Conservation (phyloP, 2,888 invertebrate species). For the Cetonia aurata region DNA sequence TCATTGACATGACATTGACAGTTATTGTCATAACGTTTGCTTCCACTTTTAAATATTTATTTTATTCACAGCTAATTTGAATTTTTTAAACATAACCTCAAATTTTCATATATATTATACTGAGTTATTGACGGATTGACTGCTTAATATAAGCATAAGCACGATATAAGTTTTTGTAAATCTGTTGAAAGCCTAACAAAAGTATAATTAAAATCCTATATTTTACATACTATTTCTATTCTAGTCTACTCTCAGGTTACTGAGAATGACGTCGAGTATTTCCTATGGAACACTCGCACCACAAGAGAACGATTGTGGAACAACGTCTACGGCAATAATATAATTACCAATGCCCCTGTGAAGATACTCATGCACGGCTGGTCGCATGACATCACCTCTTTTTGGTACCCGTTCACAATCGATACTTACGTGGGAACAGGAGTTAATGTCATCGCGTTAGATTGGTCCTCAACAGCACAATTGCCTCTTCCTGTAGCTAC, state of each 20-base stretch:
- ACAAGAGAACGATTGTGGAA: constrained; percentile 25
- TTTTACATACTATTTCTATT: neutral
- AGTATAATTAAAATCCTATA: neutral
- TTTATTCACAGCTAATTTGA: too few relatives aligned
- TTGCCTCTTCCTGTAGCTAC: constrained; percentile 18
- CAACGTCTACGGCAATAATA: constrained; percentile 26
- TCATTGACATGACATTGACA: too few relatives aligned
- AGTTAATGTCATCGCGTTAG: constrained; percentile 38
- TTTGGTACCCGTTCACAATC: constrained; percentile 32
- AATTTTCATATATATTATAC: too few relatives aligned
- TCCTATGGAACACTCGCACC: constrained; percentile 31
- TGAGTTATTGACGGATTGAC: too few relatives aligned
- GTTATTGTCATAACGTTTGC: too few relatives aligned
- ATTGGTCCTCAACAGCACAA: constrained; percentile 37
- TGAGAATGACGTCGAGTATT: constrained; percentile 29
- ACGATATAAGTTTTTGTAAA: too few relatives aligned
- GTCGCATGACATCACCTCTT: constrained; percentile 36
- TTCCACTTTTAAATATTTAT: too few relatives aligned
- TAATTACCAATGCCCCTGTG: constrained; percentile 30
- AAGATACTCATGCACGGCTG: constrained; percentile 42
- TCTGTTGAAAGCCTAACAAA: neutral
- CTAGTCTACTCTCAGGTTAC: constrained; percentile 28
- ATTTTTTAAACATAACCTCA: too few relatives aligned
- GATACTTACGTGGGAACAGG: constrained; percentile 31
- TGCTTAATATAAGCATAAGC: too few relatives aligned